Evolutionary conservation across 2,888 invertebrate genomes (phyloP).

Genomic region (Drosophila trichaetosa): DNA sequence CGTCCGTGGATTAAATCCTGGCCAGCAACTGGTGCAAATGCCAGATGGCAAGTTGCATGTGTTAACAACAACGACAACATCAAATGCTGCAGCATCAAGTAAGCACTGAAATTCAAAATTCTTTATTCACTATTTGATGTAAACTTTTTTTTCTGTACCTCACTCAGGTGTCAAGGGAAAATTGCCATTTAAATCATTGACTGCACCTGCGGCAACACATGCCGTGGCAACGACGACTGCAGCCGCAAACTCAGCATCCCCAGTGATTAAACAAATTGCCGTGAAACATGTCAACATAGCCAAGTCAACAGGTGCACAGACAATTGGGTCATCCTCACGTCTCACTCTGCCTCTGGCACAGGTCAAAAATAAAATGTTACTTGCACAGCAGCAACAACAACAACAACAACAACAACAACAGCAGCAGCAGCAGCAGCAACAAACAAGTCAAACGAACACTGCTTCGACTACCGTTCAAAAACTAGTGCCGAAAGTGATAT

Average conservation of each 20-base stretch:
- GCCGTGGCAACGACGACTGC: constrained; percentile 30
- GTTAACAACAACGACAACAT: constrained; percentile 85
- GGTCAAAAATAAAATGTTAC: constrained; percentile 67
- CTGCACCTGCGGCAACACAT: constrained; percentile 47
- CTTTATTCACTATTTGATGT: not conserved
- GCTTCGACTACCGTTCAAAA: constrained; percentile 69
- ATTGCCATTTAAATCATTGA: constrained; percentile 61
- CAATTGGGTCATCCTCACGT: constrained; percentile 67
- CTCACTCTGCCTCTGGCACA: constrained; percentile 68
- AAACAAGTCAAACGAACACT: constrained; percentile 20
- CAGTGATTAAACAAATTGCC: constrained; percentile 81
- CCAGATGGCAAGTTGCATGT: constrained; percentile 97
- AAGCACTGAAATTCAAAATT: constrained; percentile 12
- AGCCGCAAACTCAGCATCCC: constrained; percentile 33
- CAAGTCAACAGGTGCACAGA: constrained; percentile 63
- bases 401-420: constrained; percentile 43
- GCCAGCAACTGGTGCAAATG: constrained; percentile 96
- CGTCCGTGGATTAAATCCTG: constrained; percentile 95
- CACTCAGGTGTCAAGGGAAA: constrained; percentile 56
- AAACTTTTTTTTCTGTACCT: not conserved
- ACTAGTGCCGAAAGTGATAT: constrained; percentile 66
- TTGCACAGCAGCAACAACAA: constrained; percentile 77
- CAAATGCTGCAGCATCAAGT: constrained; percentile 64
- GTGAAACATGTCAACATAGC: constrained; percentile 80
- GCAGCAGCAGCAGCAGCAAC: constrained; percentile 38